Evolutionary conservation across 2,888 invertebrate species (phyloP), one percentile per base, ranked within the genome.

Genomic region (Drosophila trichaetosa): DNA sequence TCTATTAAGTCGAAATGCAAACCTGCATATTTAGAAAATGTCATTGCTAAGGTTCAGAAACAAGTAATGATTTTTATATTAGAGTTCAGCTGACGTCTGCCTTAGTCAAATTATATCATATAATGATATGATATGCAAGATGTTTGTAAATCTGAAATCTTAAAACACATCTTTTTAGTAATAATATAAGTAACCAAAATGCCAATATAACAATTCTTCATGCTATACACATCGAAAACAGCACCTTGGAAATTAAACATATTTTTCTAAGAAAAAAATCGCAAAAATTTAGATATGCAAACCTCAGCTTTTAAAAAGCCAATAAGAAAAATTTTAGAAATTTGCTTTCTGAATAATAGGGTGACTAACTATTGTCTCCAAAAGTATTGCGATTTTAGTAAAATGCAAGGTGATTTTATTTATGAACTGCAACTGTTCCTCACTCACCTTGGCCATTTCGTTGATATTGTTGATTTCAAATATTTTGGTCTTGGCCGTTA

Each of bases 401-500:
- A 38, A 18, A 38, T 38, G 10, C n/a, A 10, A 0, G n/a, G 11
- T 40, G 40, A n/a, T n/a, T n/a, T n/a, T 10, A 27, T 7, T 7
- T 38, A 18, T 7, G 4, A 27, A 21, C 46, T 24, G 16, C 16
- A 46, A 46, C 21, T 8, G 16, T 16, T 16, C 16, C 16, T 24
- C 8, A 46, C 42, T 69, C 66, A 93, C 93, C 90, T 93, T 94
- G 42, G 93, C 93, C 65, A 91, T 77, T 57, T 93, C 93, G 56
- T 93, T 93, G n/a, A 94, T 83, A 64, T 90, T 92, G 66, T 91
- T 93, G 1, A 94, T 79, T 80, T 94, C 94, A 72, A 94, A 94
- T 53, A 94, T 91, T 90, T 94, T 94, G 11, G 94, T 93, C 62
- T 94, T 94, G 7, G 92, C 74, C 21, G 93, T 93, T 57, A 94